Conservation (phyloP, 2,797 vertebrate species). For the Argya squamiceps region DNA sequence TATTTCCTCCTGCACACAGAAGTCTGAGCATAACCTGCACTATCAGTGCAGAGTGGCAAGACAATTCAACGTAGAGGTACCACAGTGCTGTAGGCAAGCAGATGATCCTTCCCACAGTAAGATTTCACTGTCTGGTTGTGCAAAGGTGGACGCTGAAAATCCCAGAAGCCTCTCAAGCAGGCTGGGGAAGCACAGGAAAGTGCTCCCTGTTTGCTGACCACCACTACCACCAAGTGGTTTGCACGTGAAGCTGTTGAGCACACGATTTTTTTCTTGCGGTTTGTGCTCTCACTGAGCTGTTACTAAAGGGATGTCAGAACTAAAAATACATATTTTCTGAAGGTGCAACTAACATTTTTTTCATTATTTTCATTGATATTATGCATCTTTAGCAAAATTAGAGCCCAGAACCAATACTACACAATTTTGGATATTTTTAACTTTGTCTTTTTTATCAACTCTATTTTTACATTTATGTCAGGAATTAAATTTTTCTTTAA, state of each 20-base stretch:
- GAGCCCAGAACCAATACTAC: not conserved
- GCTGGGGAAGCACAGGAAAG: not conserved
- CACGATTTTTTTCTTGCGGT: too few species aligned
- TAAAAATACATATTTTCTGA: not conserved
- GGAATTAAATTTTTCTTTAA: not conserved
- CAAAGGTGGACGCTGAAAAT: accelerated
- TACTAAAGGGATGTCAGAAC: not conserved
- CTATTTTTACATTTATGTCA: not conserved
- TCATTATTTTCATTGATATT: not conserved
- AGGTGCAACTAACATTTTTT: not conserved
- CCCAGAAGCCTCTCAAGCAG: not conserved
- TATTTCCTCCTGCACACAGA: not conserved
- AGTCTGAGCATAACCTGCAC: not conserved
- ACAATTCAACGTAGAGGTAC: not conserved
- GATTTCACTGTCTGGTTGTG: too few species aligned
- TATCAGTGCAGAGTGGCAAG: not conserved
- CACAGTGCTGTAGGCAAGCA: too few species aligned
- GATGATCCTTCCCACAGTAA: not conserved
- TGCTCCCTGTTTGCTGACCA: not conserved
- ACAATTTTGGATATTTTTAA: not conserved
- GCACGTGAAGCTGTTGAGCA: not conserved
- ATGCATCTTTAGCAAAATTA: not conserved
- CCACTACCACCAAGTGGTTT: constrained; percentile 54
- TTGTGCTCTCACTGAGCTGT: not conserved
- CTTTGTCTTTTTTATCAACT: not conserved